Evolutionary conservation across 1,140 invertebrate species (phyloP), one percentile per base, ranked within the genome.

Genomic region (Zaprionus nigranus): DNA sequence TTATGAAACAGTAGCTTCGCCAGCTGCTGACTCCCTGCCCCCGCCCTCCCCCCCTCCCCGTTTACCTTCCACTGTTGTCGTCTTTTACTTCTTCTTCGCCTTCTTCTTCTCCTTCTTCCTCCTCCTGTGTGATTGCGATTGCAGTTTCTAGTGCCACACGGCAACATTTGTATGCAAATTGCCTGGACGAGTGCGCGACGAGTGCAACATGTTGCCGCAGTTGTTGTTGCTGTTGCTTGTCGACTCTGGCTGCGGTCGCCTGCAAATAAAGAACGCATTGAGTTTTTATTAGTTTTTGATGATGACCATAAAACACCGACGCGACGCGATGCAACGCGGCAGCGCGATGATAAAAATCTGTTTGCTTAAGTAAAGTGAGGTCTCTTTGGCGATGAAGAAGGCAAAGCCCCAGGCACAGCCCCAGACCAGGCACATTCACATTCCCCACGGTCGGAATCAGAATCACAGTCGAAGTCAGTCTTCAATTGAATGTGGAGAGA

Each of bases 271-370:
- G 82, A 88, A 85, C 85, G 85, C 85, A 88, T 88, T 85, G 85
- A 90, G 81, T 90, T 88, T 88, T 88, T 88, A 88, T 88, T 88
- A 88, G 85, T 88, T 88, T 88, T 88, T 88, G 85, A 88, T 88
- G 85, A 88, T 90, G 85, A 79, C 81, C 85, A 88, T 88, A 88
- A 88, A 88, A 88, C 81, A n/a, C n/a, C n/a, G 85, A 84, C 70
- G 83, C 83, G 83, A 86, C 83, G 83, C 73, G 78, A 83, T 88
- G 84, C 24, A 24, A 24, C 24, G 24, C 24, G 24, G 24, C 24
- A 26, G 24, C 83, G 83, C 73, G 78, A 83, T 90, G 84, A 88
- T 90, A 88, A 88, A 87, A 88, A 87, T 88, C 84, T 90, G 85
- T 88, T 90, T 88, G 84, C 85, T 80, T 79, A 84, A 90, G 84